A percentile compares a stretch with the other conserved stretches of the same genome.
These are phyloP conservation scores for Diglossa cyanea DNA, from an alignment of 2,797 vertebrate species.

Conservation along the genomic window DNA sequence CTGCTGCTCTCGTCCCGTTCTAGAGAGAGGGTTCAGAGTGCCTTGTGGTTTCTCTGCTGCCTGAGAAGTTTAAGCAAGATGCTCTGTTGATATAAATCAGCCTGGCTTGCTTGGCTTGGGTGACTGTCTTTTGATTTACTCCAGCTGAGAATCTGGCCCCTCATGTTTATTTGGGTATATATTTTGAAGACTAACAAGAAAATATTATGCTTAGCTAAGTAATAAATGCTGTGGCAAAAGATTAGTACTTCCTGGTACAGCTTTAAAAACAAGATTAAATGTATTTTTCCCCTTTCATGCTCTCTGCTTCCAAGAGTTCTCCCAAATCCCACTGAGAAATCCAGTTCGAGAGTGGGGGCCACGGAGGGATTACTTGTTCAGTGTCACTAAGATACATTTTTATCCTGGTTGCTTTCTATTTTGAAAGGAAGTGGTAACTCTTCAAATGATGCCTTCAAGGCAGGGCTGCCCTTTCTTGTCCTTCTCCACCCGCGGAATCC, in stretches of 20 bases:
- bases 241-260: neutral
- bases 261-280: neutral
- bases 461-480: neutral
- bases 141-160: constrained; percentile 35
- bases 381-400: neutral
- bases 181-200: constrained; percentile 40
- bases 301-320: neutral
- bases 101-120: constrained; percentile 6
- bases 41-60: neutral
- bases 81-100: constrained; percentile 41
- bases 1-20: neutral
- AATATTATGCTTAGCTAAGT: constrained; percentile 29
- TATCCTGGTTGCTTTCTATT: neutral
- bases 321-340: neutral
- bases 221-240: constrained; percentile 22
- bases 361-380: neutral
- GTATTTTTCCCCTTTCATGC: neutral
- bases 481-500: neutral
- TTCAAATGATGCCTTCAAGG: constrained; percentile 42
- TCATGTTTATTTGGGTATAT: constrained; percentile 25
- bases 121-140: constrained; percentile 37
- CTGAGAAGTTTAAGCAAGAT: constrained; percentile 14
- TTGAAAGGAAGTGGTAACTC: constrained; percentile 43
- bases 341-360: neutral
- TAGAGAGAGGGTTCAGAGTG: neutral